Evolutionary conservation across 1,140 invertebrate species (phyloP).

Genomic region (Cryptotermes secundus): DNA sequence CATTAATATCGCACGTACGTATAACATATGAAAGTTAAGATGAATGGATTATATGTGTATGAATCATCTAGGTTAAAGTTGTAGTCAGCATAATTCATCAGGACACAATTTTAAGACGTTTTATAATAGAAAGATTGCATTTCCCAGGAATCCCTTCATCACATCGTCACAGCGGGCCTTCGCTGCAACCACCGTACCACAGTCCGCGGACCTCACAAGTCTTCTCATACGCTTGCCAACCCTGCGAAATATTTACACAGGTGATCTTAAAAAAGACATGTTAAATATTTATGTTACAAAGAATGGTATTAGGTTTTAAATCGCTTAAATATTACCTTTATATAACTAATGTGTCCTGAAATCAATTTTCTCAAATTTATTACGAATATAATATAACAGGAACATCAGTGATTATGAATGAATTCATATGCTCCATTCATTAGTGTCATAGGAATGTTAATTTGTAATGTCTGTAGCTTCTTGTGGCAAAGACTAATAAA

Average conservation of each 20-base stretch:
- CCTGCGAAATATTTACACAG: constrained; percentile 37
- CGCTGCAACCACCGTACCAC: not conserved
- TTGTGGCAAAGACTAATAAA: not conserved
- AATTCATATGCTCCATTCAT: not conserved
- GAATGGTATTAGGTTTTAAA: not conserved
- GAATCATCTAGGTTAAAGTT: not conserved
- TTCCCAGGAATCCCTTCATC: not conserved
- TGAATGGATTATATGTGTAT: not conserved
- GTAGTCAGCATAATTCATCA: not conserved
- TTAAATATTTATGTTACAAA: constrained; percentile 14
- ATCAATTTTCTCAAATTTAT: constrained; percentile 20
- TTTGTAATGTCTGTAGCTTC: not conserved
- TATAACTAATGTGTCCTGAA: constrained; percentile 21
- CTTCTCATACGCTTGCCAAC: not conserved
- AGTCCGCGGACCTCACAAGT: not conserved
- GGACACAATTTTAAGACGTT: constrained; percentile 11
- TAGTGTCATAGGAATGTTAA: not conserved
- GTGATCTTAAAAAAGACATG: constrained; percentile 23
- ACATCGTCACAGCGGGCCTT: not conserved
- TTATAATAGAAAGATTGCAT: not conserved
- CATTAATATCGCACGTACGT: not conserved
- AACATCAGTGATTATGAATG: not conserved
- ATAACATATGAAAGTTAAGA: not conserved
- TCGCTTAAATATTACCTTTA: constrained; percentile 10
- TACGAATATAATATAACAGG: not conserved